Evolutionary conservation across 2,888 invertebrate genomes (phyloP), one percentile per base, ranked within the genome.

Genomic region (Andrena dorsata): DNA sequence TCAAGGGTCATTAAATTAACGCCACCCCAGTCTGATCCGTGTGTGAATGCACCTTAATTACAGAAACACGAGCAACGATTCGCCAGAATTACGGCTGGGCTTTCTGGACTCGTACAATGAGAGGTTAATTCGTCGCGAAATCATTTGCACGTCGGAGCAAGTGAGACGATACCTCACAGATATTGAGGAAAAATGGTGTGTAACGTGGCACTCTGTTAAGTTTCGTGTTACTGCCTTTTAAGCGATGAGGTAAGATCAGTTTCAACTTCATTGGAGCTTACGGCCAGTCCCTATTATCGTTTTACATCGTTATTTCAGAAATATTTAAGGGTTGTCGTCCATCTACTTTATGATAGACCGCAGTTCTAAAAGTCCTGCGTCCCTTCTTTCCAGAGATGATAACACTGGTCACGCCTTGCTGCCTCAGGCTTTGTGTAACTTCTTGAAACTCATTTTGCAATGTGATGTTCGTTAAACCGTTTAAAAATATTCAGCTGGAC

Each of bases 41-140:
- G 82, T 87, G 84, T 89, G 87, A 91, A 91, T 87, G 85, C 86
- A 74, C 68, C 80, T 78, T 88, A 90, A 91, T 90, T 91, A 77
- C 73, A 49, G 83, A 83, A 77, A 78, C 65, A 74, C 66, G 61
- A 32, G 63, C 65, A 75, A 68, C 74, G 41, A 58, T 41, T 68
- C 13, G 58, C 41, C 63, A 41, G 23, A 47, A 10, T 4, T 4
- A 23, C 2, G 35, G 13, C 20, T 56, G 5, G 20, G 4, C 35
- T 30, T 26, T 23, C 41, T 28, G 32, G 20, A 65, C 26, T 20
- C 5, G 23, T 6, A 69, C 82, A 82, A 82, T 65, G 77, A 72
- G 53, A 35, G 53, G 47, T 82, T 75, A 82, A 81, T 81, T 75
- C 65, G 23, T 32, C 28, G 70, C n/a, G 35, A 70, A 70, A 70